Evolutionary conservation across 2,113 vertebrate genomes (phyloP), one percentile per base, ranked within the genome.

Genomic region (Typhlomys cinereus): DNA sequence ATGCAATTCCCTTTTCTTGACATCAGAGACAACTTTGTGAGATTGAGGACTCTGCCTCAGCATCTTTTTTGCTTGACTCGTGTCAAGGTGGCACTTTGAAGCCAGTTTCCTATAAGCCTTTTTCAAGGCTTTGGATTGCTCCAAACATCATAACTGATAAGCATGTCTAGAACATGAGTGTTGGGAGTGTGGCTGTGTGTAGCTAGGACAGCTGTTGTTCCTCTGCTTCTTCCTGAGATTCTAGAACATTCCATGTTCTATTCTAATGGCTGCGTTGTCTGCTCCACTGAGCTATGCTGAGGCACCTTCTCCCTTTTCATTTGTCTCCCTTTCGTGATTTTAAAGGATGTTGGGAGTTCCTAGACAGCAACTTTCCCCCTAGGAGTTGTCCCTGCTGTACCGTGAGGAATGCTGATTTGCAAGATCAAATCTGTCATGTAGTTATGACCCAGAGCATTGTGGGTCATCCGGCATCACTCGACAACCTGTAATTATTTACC

Each of bases 301-400:
- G 41, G 36, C 85, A 5, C 57, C n/a, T 61, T 90, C 61, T 89
- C 13, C 41, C 39, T 59, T 83, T 91, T n/a, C n/a, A 57, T 44
- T 67, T 59, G 31, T 83, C 48, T 92, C 85, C 71, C n/a, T 94
- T 91, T 21, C 66, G 64, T 83, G 27, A 31, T 86, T 89, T 11
- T 7, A 71, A 92, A 61, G 54, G 9, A 44, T 52, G 12, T 21
- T 61, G 48, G 41, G 64, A 67, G 13, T 84, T 59, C 23, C 11
- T 18, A 29, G 39, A 69, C 20, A 94, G 36, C 48, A 93, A 27
- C 13, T 5, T 71, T 71, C 27, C 27, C n/a, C 20, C 46, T n/a
- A 59, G 31, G 59, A 48, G 84, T 59, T 70, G 71, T 85, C 34
- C 27, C 50, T 50, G 27, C 2, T 48, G n/a, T 71, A 57, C 66